Evolutionary conservation across 2,113 vertebrate species (phyloP), one percentile per base, ranked within the genome.

Genomic region (Epinephelus fuscoguttatus): DNA sequence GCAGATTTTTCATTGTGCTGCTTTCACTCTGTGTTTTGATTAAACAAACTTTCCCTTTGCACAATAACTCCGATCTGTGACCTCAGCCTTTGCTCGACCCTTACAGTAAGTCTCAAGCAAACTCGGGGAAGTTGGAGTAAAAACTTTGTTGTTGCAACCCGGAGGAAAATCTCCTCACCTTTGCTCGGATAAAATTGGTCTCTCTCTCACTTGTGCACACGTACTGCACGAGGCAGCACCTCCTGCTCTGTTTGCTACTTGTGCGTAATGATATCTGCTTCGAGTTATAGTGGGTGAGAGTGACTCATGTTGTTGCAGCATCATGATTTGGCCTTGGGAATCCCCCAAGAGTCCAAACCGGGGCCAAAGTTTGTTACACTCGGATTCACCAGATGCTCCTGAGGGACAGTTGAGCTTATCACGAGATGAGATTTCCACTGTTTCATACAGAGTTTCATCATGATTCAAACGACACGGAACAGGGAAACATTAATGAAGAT

Each of bases 301-400:
- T 93, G 90, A 94, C 73, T 93, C 91, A 93, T 76, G 47, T 52
- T 57, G 75, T 78, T 84, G 76, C 75, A 78, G 81, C 67, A 80
- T 85, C 81, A 68, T 42, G 27, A 67, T 63, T 62, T 87, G 77
- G 85, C 82, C 84, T 57, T 21, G 42, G 33, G 70, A 85, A 55
- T 73, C 83, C 82, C 88, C 80, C 75, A 69, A 21, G 81, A 78
- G 70, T 14, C 68, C 37, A 40, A 59, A 77, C 75, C 11, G 17
- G 61, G 71, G 75, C 85, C 85, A 84, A 72, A 30, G 18, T 49
- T 87, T 77, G 74, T 81, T 89, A 55, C 70, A 68, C 70, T 70
- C 23, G 57, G 77, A 75, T 85, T 81, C 55, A 85, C 69, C 45
- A 21, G 66, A 86, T 66, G 30, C 79, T 81, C 83, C 69, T 42